Evolutionary conservation across 2,113 vertebrate species (phyloP), one percentile per base, ranked within the genome.

Genomic region (Gasterosteus aculeatus): DNA sequence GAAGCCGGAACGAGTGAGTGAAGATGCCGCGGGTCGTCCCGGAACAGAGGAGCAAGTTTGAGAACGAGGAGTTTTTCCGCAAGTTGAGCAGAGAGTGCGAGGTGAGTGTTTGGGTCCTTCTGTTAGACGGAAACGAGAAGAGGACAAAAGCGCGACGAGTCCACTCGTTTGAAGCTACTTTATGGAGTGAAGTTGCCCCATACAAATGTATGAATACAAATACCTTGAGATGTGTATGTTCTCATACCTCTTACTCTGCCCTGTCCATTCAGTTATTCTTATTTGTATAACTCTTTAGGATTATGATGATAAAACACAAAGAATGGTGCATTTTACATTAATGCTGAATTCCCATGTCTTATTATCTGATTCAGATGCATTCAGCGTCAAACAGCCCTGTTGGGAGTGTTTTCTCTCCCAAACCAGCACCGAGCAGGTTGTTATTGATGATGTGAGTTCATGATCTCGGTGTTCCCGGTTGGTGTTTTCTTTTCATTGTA

Each of bases 31-130:
- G 97, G 92, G 97, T 99, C 65, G 97, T 99, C 88, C 97, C 97
- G 78, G 97, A 99, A 92, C 97, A 98, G 95, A 95, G 96, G 83
- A 97, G 96, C 96, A 99, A 99, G 95, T 99, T 99, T 93, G 97
- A 98, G 82, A 98, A 99, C 87, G 97, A 98, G 92, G 97, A 98
- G 95, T 98, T 98, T 93, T 99, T 99, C 95, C 95, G 97, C 95
- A 99, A 98, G 94, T 96, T 98, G 89, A 97, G 97, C 93, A 95
- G 97, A 64, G 97, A 98, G 93, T 97, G 97, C 75, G 97, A 98
- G 97, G 97, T 97, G 94, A 95, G 94, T 86, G 64, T 33, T 22
- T 15, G 54, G 38, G 54, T n/a, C 69, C 16, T 62, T 75, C 77
- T 76, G 51, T 7, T 22, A 60, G 8, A 83, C 87, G 90, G 89